Evolutionary conservation across 1,140 invertebrate genomes (phyloP), one percentile per base, ranked within the genome.

Genomic region (Pogonus chalceus): DNA sequence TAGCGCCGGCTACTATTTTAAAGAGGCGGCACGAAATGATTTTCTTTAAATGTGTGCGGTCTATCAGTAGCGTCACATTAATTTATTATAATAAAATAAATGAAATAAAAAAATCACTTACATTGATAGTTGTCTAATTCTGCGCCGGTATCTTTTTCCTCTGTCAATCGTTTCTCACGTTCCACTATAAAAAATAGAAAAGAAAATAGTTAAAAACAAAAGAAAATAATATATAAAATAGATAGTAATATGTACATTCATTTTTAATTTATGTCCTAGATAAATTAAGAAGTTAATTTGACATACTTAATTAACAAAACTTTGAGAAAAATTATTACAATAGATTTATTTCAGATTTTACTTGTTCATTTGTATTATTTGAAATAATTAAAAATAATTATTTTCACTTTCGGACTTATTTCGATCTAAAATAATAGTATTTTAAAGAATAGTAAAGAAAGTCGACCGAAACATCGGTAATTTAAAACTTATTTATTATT

Each of bases 91-190:
- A 9, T 4, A 43, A 4, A 16, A 18, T 43, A 7, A 43, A 43
- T 18, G 18, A 18, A 7, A n/a, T n/a, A n/a, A 43, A 53, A 43
- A 22, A 53, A 26, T 20, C 7, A 66, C 67, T 68, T 60, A 69
- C 67, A 43, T 43, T 7, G 23, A 39, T 64, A 55, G 65, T 62
- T 46, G 55, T 54, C 20, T 54, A 50, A 20, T 66, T 65, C 16
- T 58, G 46, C 24, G 57, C 7, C 57, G 43, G 31, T 58, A 26
- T 68, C 65, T 50, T 58, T 65, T 51, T 69, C 68, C 49, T 69
- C 68, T 9, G 56, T 51, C 50, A 62, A 56, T 21, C 65, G 58
- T 57, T 59, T 58, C 9, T 68, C 68, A 49, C 58, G 61, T 55
- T 67, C 63, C 56, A 61, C 66, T 68, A 46, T n/a, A 65, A 66